Evolutionary conservation across 2,797 vertebrate species (phyloP), one percentile per base, ranked within the genome.

Genomic region (Poeciliopsis gracilis): DNA sequence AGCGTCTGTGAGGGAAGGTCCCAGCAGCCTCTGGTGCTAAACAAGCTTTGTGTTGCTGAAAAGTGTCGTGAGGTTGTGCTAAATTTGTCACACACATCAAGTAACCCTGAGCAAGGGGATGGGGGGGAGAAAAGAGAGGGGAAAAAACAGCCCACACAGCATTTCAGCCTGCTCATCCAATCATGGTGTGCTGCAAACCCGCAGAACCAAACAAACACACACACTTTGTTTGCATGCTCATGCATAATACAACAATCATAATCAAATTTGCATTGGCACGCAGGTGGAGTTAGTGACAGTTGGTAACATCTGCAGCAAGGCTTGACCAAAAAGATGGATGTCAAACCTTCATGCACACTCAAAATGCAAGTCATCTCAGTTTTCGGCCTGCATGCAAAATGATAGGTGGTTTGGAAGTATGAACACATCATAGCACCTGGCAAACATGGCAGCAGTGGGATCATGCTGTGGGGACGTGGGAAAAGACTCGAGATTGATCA

Each of bases 61-160:
- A 86, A 80, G 78, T 73, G 61, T 76, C 77, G 78, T 38, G 72
- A 74, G 73, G 57, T 57, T 81, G 81, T 79, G 76, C 81, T 86
- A 83, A 82, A 86, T 86, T 77, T 83, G 76, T 72, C 77, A 75
- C 75, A 78, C 23, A 72, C 43, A 81, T 76, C 77, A 33, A 77
- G 77, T 75, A 86, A 91, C 84, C 66, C 79, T 84, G 53, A 61
- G 77, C 33, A 15, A 71, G 76, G 75, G 36, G 73, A 18, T 0
- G 25, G 28, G 18, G 23, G 45, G 79, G 70, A 49, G 77, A 20
- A 2, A 9, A 13, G 12, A 71, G 16, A 1, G 30, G 82, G 84
- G 81, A 55, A 46, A 33, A 84, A 87, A 81, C 75, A 57, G 86
- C 84, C 79, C 87, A 84, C 77, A 43, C 87, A 86, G 89, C 88